Base-by-base conservation (phyloP, 2,797 vertebrate genomes). In the Sebastes matsubarae region DNA sequence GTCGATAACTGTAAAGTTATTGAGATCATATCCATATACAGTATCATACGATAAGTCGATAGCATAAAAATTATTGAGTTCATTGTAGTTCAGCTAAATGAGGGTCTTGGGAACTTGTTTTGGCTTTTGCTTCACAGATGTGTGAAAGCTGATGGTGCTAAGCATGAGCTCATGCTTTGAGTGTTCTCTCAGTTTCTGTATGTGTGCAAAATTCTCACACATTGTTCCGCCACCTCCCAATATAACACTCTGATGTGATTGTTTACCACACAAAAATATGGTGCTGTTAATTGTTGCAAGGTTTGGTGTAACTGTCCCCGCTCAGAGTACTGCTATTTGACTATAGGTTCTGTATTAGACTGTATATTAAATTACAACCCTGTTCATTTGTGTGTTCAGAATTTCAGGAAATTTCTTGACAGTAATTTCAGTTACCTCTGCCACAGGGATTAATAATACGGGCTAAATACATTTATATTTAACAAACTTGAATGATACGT, bases 141-240 rank as follows among this genome's bases (percentile, higher is more conserved):
- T 64, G 30, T 29, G 70, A 32, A 16, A 22, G 12, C 46, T 54
- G 2, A 5, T 9, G 3, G 14, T 20, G 14, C 8, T 22, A 22
- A 66, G 14, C 52, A 64, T 18, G 18, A 68, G 55, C 61, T 79
- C n/a, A 18, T 67, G 18, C 52, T 42, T 4, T 72, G n/a, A 6
- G 52, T 22, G 18, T 73, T 50, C 55, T 85, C 60, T 60, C 55
- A 24, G 77, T 82, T 82, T 68, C 30, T 72, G 5, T 14, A 46
- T 85, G 78, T 64, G 29, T 81, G 63, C 36, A 76, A 58, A 73
- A 63, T 65, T 80, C 73, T 84, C 88, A 87, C 83, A 58, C 85
- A 64, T 83, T 42, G 54, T 70, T 85, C 71, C 72, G 12, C 50
- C 85, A 77, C 85, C 82, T 89, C 73, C 72, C 30, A 36, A 81